Conservation (phyloP, 2,113 vertebrate species). For the Neodon shergylaensis region DNA sequence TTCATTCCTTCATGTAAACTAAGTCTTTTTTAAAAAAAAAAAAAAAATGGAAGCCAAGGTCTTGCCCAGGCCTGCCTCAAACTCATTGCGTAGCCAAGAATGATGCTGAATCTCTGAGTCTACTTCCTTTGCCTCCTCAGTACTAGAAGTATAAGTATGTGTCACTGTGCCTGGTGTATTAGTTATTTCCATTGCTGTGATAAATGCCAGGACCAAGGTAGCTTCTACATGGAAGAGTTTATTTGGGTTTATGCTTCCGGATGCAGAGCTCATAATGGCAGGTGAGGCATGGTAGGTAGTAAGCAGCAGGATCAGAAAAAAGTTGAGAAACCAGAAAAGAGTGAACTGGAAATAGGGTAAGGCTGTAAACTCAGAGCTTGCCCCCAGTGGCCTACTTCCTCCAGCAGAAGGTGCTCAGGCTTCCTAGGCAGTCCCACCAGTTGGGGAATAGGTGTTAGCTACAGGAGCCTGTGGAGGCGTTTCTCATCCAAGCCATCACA, state of each 20-base stretch:
- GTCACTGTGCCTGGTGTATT: background rate
- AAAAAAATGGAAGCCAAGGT: background rate
- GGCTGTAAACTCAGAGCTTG: background rate
- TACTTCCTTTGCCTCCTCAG: background rate
- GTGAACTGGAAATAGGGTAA: background rate
- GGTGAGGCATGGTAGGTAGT: background rate
- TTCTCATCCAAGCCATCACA: background rate
- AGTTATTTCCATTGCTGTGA: background rate
- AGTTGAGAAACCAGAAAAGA: background rate
- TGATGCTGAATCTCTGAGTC: too few relatives aligned
- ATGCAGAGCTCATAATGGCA: background rate
- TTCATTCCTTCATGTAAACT: accelerated
- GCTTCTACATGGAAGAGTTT: background rate
- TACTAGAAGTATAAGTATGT: background rate
- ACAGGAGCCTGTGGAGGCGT: background rate
- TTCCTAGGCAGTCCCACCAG: background rate
- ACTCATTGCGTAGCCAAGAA: background rate
- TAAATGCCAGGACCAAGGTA: background rate
- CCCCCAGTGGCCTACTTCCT: background rate
- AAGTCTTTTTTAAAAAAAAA: background rate
- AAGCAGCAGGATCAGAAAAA: background rate
- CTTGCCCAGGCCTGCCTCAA: background rate
- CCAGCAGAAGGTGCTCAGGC: background rate
- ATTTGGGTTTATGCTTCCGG: background rate
- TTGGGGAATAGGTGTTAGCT: background rate